phyloP scores from a whole-genome alignment of 2,113 vertebrate genomes.

The Meles meles region DNA sequence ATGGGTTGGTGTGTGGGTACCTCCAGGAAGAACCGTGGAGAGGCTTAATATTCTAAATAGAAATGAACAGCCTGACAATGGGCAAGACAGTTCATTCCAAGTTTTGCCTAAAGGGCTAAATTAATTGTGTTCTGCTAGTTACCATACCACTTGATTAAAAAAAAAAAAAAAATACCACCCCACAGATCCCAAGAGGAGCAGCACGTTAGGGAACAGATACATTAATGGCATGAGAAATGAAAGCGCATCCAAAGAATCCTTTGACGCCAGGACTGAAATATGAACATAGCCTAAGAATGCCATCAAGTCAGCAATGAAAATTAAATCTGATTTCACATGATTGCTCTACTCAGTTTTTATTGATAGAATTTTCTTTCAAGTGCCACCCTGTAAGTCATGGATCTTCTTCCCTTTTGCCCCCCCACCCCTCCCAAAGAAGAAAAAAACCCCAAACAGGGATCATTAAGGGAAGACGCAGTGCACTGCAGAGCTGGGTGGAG shows the following conservation, averaged over 20 bases:
- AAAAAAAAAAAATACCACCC: background rate
- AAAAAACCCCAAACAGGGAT: background rate
- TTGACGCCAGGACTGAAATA: background rate
- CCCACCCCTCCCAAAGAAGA: background rate
- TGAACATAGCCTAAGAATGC: background rate
- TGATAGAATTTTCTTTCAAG: background rate
- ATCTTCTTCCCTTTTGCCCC: background rate
- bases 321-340: background rate
- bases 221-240: background rate
- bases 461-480: background rate
- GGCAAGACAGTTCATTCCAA: background rate
- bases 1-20: background rate
- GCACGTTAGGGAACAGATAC: background rate
- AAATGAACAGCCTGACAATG: background rate
- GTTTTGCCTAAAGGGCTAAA: background rate
- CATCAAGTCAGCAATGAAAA: background rate
- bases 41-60: background rate
- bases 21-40: background rate
- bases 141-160: background rate
- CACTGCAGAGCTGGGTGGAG: background rate
- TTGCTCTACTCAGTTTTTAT: background rate
- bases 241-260: background rate
- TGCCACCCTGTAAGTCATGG: background rate
- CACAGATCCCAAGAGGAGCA: background rate
- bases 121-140: background rate